A percentile compares a stretch with the other conserved stretches of the same genome.
These are phyloP conservation scores for Pseudococcus longispinus DNA, from an alignment of 2,888 invertebrate species.

Conservation along the genomic window DNA sequence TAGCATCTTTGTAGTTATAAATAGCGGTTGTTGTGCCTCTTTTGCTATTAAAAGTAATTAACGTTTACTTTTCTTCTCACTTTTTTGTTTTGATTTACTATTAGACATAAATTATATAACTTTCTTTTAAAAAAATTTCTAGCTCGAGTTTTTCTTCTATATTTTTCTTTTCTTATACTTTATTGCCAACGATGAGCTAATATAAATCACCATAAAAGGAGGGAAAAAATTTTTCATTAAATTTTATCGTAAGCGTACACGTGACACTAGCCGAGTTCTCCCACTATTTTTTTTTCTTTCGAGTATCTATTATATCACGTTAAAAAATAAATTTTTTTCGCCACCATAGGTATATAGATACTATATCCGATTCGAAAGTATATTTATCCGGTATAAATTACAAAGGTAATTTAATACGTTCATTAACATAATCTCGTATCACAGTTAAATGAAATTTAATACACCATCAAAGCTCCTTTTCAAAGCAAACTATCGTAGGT, in stretches of 20 bases:
- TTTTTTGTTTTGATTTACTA: conserved; percentile 45
- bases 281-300: background rate
- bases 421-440: conserved; percentile 41
- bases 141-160: conserved; percentile 35
- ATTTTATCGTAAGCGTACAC: background rate
- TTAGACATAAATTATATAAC: conserved; percentile 44
- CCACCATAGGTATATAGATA: background rate
- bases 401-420: conserved; percentile 46
- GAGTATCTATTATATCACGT: background rate
- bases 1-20: conserved; percentile 46
- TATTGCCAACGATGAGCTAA: conserved; percentile 33
- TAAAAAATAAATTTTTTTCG: background rate
- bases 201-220: background rate
- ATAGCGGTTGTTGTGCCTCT: conserved; percentile 46
- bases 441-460: conserved; percentile 45
- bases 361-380: background rate
- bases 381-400: conserved; percentile 36
- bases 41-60: conserved; percentile 47
- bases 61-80: conserved; percentile 46
- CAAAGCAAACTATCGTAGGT: background rate
- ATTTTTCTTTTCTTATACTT: background rate
- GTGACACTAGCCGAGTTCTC: background rate
- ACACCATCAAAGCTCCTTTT: conserved; percentile 41
- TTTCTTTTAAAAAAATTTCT: conserved; percentile 31
- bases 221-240: conserved; percentile 33